Evolutionary conservation across 2,888 invertebrate species (phyloP).

Genomic region (Drosophila macrospina): DNA sequence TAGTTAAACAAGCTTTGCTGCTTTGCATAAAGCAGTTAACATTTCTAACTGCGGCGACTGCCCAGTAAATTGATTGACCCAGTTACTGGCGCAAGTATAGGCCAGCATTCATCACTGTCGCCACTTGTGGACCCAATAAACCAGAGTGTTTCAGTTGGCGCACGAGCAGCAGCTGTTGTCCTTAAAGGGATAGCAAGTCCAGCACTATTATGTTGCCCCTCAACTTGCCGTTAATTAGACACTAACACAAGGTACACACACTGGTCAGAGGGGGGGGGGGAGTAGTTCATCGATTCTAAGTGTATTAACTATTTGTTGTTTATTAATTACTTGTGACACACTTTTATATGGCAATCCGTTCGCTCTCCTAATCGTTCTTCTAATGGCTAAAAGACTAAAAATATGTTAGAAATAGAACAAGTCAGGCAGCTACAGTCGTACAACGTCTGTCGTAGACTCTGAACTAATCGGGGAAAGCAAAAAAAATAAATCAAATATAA

Average conservation of each 20-base stretch:
- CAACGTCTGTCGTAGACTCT: no score
- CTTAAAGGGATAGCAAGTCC: conserved; percentile 44
- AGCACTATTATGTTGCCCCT: conserved; percentile 62
- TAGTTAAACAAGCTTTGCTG: neutral
- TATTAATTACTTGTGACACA: conserved; percentile 62
- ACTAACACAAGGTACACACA: neutral
- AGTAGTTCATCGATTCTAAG: no score
- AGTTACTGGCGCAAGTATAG: conserved; percentile 16
- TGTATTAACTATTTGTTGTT: conserved; percentile 13
- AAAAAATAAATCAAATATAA: conserved; percentile 66
- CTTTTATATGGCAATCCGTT: neutral
- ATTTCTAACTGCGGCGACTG: conserved; percentile 8
- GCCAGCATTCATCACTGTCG: conserved; percentile 48
- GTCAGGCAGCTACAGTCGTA: no score
- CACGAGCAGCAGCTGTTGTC: conserved; percentile 6
- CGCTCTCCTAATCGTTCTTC: no score
- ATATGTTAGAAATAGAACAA: no score
- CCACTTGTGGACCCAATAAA: conserved; percentile 31
- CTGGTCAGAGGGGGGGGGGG: no score
- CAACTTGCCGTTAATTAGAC: conserved; percentile 56
- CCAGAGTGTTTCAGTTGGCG: conserved; percentile 30
- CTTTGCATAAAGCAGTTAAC: conserved; percentile 17
- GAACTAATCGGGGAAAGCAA: no score
- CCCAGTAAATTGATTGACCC: conserved; percentile 36
- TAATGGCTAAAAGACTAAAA: no score